Conservation (phyloP, 2,113 vertebrate genomes). For the Pyrgilauda ruficollis region DNA sequence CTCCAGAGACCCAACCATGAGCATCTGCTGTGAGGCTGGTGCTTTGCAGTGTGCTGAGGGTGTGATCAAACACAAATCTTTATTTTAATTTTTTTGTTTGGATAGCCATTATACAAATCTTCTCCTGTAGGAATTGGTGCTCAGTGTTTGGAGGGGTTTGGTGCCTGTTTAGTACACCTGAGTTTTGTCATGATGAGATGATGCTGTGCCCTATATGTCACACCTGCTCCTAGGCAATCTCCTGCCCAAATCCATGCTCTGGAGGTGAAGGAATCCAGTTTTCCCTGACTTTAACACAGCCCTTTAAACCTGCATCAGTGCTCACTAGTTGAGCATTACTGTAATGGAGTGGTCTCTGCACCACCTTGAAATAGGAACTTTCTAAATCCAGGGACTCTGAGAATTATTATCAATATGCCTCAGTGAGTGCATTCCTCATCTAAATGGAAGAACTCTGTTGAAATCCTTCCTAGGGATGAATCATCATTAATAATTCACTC, state of each 20-base stretch:
- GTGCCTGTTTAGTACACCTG: neutral
- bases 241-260: neutral
- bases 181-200: neutral
- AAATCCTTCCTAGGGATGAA: slow-evolving; percentile 24
- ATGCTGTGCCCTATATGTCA: neutral
- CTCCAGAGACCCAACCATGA: neutral
- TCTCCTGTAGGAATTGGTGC: neutral
- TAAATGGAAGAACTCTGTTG: neutral
- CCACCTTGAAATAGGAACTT: neutral
- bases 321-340: neutral
- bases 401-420: neutral
- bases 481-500: slow-evolving; percentile 21
- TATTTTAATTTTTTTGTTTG: neutral
- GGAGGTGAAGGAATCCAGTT: neutral
- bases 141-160: neutral
- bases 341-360: neutral
- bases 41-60: neutral
- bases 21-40: neutral
- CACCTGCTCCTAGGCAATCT: neutral
- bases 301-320: neutral
- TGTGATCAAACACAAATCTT: neutral
- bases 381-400: neutral
- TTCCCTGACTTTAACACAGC: neutral
- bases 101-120: neutral
- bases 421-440: slow-evolving; percentile 17